A percentile compares a stretch with the other conserved stretches of the same genome.
Conservation (phyloP, 2,113 vertebrate species). For the Callithrix jacchus region DNA sequence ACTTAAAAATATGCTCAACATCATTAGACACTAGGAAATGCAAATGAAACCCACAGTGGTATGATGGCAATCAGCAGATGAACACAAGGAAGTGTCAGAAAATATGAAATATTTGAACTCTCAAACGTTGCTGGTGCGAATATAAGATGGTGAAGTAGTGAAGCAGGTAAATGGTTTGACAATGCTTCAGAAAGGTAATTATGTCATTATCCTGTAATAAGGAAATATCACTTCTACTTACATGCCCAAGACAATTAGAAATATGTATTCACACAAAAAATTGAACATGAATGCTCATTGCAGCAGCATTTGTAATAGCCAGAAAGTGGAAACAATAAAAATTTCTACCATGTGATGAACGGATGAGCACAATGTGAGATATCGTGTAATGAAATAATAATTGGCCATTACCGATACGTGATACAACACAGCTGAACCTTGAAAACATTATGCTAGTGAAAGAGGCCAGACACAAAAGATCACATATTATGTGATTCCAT, state of each 20-base stretch:
- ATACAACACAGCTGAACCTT: not conserved
- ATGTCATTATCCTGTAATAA: not conserved
- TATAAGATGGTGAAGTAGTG: not conserved
- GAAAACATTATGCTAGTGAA: not conserved
- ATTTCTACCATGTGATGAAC: not conserved
- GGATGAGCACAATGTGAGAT: not conserved
- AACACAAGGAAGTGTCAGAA: not conserved
- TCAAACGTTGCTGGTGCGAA: not conserved
- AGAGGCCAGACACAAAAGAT: not conserved
- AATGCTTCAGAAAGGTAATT: not conserved
- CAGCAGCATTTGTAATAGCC: not conserved
- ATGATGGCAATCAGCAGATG: not conserved
- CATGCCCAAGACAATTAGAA: not conserved
- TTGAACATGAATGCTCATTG: not conserved
- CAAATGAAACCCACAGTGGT: not conserved
- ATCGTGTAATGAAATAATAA: not conserved
- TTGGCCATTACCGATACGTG: not conserved
- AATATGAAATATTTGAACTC: not conserved
- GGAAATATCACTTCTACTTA: not conserved
- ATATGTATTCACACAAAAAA: not conserved
- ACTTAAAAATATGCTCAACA: not conserved
- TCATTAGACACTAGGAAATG: not conserved
- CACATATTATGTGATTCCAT: not conserved
- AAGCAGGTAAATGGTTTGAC: not conserved
- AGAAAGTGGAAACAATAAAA: not conserved